Evolutionary conservation across 1,140 invertebrate genomes (phyloP), one percentile per base, ranked within the genome.

Genomic region (Lutraria rhynchaena): DNA sequence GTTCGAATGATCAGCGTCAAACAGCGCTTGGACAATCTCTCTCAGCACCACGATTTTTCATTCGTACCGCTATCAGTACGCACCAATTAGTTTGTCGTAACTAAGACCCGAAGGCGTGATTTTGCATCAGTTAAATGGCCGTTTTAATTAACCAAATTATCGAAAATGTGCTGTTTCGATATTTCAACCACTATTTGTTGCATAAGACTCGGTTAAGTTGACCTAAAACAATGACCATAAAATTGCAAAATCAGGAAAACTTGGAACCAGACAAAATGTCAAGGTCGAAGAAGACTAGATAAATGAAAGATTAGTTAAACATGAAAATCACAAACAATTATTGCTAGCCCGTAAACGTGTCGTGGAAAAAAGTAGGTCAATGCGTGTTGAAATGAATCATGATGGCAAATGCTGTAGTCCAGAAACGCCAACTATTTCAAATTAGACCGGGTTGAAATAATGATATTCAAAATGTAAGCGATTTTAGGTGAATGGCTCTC

Each of bases 61-160:
- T 53, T 77, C 61, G 22, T 41, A 9, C 2, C 61, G 17, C 67
- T 77, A 77, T 77, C 75, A 41, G 33, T 27, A 11, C 27, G 60
- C 33, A 9, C 75, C 75, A 77, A 67, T 65, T 67, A 67, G 13
- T 24, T 55, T 41, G 44, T 4, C 60, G 57, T 58, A 44, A 65
- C 60, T 37, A 19, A 1, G 44, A 33, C 60, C 75, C 60, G 19
- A 11, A 51, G 58, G 75, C 75, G 75, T 77, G 75, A 77, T 77
- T 67, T 41, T 35, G 49, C 41, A 77, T 67, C 75, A 57, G 22
- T 31, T 53, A 35, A 77, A 77, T 77, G 75, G 60, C 33, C 19
- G 61, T 67, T 77, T 77, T 77, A 77, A 77, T 77, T 77, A 77
- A 63, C 22, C 51, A 77, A 77, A 77, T 77, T 65, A 77, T 65